A percentile compares a stretch with the other conserved stretches of the same genome.
Conservation (phyloP, 2,113 vertebrate species). For the Tor tambroides region DNA sequence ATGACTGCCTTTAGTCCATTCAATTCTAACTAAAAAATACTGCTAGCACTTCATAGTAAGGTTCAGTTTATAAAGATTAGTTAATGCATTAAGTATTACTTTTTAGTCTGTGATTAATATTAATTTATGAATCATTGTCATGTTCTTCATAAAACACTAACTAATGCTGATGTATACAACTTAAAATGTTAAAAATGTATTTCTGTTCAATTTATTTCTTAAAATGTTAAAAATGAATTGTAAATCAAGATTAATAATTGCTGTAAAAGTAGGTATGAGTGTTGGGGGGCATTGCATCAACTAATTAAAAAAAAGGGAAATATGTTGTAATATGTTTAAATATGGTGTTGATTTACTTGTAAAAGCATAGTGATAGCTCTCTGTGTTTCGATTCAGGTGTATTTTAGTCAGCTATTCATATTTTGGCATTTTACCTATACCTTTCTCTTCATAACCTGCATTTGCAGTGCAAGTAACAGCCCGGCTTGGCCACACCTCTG, state of each 20-base stretch:
- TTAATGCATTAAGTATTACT: not conserved
- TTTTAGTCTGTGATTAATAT: not conserved
- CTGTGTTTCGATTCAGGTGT: not conserved
- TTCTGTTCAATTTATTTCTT: too few relatives aligned
- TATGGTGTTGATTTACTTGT: not conserved
- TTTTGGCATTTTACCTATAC: not conserved
- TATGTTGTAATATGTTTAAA: not conserved
- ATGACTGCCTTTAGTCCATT: not conserved
- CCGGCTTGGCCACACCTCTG: not conserved
- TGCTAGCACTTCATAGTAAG: not conserved
- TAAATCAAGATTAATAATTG: not conserved
- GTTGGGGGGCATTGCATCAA: not conserved
- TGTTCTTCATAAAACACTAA: not conserved
- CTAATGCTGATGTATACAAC: not conserved
- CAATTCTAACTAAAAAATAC: too few relatives aligned
- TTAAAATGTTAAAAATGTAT: not conserved
- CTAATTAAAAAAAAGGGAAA: not conserved
- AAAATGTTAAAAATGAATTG: too few relatives aligned
- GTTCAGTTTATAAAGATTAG: not conserved
- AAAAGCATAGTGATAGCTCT: not conserved
- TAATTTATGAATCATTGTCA: not conserved
- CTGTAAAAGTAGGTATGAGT: not conserved
- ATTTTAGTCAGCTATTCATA: not conserved
- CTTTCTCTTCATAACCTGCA: conserved; percentile 12
- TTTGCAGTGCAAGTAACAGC: not conserved